These are phyloP conservation scores for Macaca mulatta DNA, from an alignment of 2,113 vertebrate species.

Conservation along the genomic window DNA sequence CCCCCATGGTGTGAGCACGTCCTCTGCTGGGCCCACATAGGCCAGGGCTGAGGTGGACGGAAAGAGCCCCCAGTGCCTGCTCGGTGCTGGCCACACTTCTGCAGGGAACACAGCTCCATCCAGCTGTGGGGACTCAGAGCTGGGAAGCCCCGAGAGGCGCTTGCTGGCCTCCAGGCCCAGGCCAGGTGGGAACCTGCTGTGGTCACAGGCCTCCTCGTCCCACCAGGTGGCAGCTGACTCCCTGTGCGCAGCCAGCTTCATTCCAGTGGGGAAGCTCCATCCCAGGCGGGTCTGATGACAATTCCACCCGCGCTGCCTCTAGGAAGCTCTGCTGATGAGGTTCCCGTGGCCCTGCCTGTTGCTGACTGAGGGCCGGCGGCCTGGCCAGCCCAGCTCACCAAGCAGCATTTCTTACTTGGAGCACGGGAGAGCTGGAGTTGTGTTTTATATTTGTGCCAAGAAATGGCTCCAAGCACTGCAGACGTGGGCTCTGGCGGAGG, in stretches of 20 bases:
- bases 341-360: neutral
- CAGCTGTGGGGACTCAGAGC: fast-evolving
- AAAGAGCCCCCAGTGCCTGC: neutral
- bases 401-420: neutral
- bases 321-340: neutral
- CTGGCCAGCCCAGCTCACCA: neutral
- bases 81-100: fast-evolving
- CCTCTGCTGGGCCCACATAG: fast-evolving
- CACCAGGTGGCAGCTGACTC: neutral
- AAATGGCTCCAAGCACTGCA: neutral
- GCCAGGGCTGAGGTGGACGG: neutral
- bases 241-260: fast-evolving
- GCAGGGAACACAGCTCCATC: neutral
- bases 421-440: no score
- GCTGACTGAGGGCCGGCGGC: fast-evolving
- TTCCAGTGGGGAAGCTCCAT: fast-evolving
- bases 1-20: fast-evolving
- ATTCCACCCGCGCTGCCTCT: fast-evolving
- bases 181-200: fast-evolving
- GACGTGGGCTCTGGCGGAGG: neutral
- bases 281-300: fast-evolving
- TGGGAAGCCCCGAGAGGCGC: neutral
- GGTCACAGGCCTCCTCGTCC: neutral
- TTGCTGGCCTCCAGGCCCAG: neutral
- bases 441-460: neutral